Evolutionary conservation across 2,888 invertebrate species (phyloP), one percentile per base, ranked within the genome.

Genomic region (Eupithecia inturbata): DNA sequence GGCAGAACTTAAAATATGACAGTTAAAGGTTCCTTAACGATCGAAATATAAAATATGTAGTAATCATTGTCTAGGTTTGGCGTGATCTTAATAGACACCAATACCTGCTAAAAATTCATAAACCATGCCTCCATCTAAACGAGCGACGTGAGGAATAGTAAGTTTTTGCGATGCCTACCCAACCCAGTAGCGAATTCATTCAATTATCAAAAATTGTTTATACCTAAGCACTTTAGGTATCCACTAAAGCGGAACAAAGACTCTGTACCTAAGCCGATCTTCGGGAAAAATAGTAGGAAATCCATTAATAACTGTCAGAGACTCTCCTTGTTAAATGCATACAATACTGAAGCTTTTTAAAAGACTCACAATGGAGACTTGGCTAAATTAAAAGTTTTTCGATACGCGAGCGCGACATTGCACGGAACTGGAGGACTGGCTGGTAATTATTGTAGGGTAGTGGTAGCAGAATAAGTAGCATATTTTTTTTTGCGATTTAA

Each of bases 321-420:
- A 83, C 87, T 89, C 89, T 93, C 92, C 94, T 94, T 94, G 94
- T 94, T 94, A 94, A 92, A 93, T 93, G 94, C 94, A 94, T 94
- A 94, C 94, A 94, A 94, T 94, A 94, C 93, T 93, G 89, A 92
- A 91, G 92, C 92, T 93, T 93, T 94, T 93, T 92, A 93, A 91
- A 94, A 93, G 92, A 91, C 91, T 90, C 89, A 94, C 93, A 94
- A 94, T 68, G 71, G 74, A 87, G 88, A 91, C 92, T 92, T 93
- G 93, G 94, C 94, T 94, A 94, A 94, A 94, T 93, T 94, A 94
- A 94, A 94, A 94, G 90, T 94, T 94, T 93, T 94, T 93, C 93
- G 92, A 93, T 93, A 93, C 89, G 88, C 89, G 88, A 88, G 88
- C 88, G 90, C 92, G 92, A 94, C 93, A 93, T 92, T 91, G 92